phyloP scores from a whole-genome alignment of 23 tunicate genomes.

The Styela plicata region DNA sequence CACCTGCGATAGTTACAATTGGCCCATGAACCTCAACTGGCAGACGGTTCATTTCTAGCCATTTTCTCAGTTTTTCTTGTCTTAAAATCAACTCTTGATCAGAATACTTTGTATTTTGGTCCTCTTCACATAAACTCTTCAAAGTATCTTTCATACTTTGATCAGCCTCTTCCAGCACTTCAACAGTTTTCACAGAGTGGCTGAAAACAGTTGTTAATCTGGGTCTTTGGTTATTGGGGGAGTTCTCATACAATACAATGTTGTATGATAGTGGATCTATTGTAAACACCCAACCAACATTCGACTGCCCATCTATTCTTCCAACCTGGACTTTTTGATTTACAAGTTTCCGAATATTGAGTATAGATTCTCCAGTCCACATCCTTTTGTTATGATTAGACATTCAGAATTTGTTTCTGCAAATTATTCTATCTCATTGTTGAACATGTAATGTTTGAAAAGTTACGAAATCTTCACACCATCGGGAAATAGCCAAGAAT shows the following conservation, averaged over 20 bases:
- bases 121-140: background rate
- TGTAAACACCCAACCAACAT: constrained; percentile 53
- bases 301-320: background rate
- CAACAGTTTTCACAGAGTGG: background rate
- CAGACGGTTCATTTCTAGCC: constrained; percentile 36
- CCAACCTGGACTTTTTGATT: constrained; percentile 32
- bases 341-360: background rate
- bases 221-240: background rate
- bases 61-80: constrained; percentile 15
- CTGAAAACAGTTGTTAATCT: constrained; percentile 1
- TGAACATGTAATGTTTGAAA: too few relatives aligned
- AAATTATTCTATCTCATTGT: too few relatives aligned
- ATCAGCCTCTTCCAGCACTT: background rate
- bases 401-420: too few relatives aligned
- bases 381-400: too few relatives aligned
- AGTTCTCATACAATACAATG: background rate
- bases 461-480: too few relatives aligned
- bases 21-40: constrained; percentile 35
- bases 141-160: background rate
- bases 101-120: background rate
- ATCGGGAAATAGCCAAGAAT: too few relatives aligned
- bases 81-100: constrained; percentile 11
- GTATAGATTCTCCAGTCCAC: constrained; percentile 22
- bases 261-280: constrained; percentile 40
- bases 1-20: constrained; percentile 33